Evolutionary conservation across 2,888 invertebrate genomes (phyloP).

Genomic region (Dryadula phaetusa): DNA sequence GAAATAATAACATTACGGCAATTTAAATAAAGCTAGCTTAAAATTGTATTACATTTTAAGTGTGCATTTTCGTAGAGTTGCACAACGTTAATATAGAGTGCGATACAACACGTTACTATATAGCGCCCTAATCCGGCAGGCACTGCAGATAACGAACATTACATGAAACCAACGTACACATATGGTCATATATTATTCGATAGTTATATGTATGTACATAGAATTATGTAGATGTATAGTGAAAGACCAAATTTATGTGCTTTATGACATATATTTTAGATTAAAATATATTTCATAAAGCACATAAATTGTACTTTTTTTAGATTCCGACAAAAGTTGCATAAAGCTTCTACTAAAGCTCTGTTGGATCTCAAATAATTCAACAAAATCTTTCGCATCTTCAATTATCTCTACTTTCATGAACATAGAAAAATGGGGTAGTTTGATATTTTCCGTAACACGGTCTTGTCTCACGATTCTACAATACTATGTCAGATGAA

Average conservation of each 20-base stretch:
- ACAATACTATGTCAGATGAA: background rate
- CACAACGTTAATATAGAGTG: slow-evolving; percentile 13
- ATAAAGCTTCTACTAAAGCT: background rate
- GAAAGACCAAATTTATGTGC: too few species aligned
- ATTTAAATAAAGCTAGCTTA: background rate
- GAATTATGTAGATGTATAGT: background rate
- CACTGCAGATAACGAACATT: slow-evolving; percentile 17
- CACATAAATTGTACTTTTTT: too few species aligned
- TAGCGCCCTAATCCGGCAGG: slow-evolving; percentile 19
- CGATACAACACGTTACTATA: slow-evolving; percentile 21
- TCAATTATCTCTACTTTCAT: background rate
- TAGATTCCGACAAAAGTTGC: background rate
- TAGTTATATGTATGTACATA: background rate
- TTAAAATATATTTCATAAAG: too few species aligned
- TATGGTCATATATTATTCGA: background rate
- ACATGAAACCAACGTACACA: background rate
- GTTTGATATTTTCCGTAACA: background rate
- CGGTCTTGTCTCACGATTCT: too few species aligned
- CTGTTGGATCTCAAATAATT: background rate
- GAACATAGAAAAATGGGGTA: background rate
- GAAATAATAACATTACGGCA: background rate
- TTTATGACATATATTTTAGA: too few species aligned
- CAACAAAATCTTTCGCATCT: background rate
- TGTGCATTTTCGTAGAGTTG: slow-evolving; percentile 10
- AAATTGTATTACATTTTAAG: slow-evolving; percentile 14